Percentiles rank a stretch among this genome's conserved stretches.
phyloP scores from a whole-genome alignment of 2,888 invertebrate genomes.

The Leucania comma region DNA sequence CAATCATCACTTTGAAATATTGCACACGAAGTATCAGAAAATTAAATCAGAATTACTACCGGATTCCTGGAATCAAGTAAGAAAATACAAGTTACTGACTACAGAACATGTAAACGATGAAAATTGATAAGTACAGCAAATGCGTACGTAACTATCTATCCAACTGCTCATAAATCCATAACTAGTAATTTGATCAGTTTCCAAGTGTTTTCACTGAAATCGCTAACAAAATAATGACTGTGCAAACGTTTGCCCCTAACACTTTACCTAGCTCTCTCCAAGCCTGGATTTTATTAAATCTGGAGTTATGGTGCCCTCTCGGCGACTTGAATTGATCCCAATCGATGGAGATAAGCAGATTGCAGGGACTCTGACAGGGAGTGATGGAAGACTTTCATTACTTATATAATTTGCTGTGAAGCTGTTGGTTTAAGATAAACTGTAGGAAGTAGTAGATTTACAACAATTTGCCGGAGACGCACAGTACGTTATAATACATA shows the following conservation, averaged over 20 bases:
- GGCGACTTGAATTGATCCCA: slow-evolving; percentile 78
- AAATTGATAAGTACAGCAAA: slow-evolving; percentile 70
- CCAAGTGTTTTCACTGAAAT: slow-evolving; percentile 86
- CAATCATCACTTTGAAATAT: slow-evolving; percentile 44
- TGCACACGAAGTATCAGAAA: slow-evolving; percentile 57
- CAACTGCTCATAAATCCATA: slow-evolving; percentile 76
- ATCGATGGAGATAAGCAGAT: slow-evolving; percentile 75
- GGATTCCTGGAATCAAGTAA: slow-evolving; percentile 59
- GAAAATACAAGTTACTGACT: slow-evolving; percentile 63
- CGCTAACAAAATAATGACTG: slow-evolving; percentile 85
- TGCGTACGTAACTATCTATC: slow-evolving; percentile 73
- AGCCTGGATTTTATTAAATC: slow-evolving; percentile 83
- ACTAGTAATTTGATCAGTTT: slow-evolving; percentile 83
- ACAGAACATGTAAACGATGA: slow-evolving; percentile 70
- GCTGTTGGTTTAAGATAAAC: slow-evolving; percentile 55
- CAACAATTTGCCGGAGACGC: slow-evolving; percentile 18
- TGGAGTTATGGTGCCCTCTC: slow-evolving; percentile 81
- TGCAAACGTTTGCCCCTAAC: slow-evolving; percentile 76
- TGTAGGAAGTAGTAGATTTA: slow-evolving; percentile 32
- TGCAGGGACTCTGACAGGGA: slow-evolving; percentile 69
- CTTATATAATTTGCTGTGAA: slow-evolving; percentile 55
- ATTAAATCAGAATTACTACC: slow-evolving; percentile 64
- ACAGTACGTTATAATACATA: slow-evolving; percentile 22
- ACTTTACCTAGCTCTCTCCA: slow-evolving; percentile 85
- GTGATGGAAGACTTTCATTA: slow-evolving; percentile 61